Evolutionary conservation across 2,797 vertebrate species (phyloP).

Genomic region (Platalea minor): DNA sequence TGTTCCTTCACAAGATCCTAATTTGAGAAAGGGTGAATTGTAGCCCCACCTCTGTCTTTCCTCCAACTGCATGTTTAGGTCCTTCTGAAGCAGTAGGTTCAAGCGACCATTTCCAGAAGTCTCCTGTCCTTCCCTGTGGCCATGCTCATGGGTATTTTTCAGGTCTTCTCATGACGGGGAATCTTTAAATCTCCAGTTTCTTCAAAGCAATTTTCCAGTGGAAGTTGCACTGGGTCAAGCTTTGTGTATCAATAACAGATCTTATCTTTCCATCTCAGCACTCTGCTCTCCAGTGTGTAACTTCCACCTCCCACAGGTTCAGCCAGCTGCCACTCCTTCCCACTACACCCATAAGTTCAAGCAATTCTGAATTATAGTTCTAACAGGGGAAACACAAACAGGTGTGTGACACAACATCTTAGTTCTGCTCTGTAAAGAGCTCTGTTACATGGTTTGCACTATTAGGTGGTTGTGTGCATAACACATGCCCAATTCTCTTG

Average conservation of each 20-base stretch:
- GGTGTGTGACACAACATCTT: not conserved
- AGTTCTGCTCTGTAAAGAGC: not conserved
- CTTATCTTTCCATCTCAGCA: not conserved
- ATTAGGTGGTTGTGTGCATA: not conserved
- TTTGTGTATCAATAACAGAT: not conserved
- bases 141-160: not conserved
- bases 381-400: not conserved
- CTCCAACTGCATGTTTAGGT: not conserved
- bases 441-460: not conserved
- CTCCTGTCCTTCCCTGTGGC: not conserved
- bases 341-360: accelerated
- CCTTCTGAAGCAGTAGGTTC: not conserved
- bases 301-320: not conserved
- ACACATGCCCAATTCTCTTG: accelerated
- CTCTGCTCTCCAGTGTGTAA: not conserved
- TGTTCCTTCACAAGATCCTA: not conserved
- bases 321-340: not conserved
- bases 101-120: not conserved
- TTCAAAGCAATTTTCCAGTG: not conserved
- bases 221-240: not conserved
- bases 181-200: not conserved
- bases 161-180: not conserved
- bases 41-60: not conserved
- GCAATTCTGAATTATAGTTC: not conserved
- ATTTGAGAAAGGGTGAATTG: not conserved